Evolutionary conservation across 2,113 vertebrate species (phyloP), one percentile per base, ranked within the genome.

Genomic region (Nothocercus nigrocapillus): DNA sequence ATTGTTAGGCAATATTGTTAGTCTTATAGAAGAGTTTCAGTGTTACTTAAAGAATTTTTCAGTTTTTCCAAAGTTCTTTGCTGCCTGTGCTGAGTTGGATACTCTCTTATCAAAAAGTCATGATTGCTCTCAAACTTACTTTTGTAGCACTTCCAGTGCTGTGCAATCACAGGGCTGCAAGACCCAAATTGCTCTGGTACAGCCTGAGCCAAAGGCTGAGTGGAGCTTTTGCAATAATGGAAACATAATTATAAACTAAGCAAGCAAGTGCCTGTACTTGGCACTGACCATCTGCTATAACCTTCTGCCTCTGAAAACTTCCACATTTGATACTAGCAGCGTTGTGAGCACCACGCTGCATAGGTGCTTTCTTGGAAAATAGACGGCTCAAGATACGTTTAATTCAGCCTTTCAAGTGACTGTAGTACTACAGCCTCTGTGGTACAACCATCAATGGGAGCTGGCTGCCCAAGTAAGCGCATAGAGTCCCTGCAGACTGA

Each of bases 401-500:
- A 82, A 28, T 67, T 62, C 45, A 77, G 18, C 21, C 12, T 63
- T 68, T 28, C 28, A 34, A 14, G 25, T 58, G 78, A 44, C 19
- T 8, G 20, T 14, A 74, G 34, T 11, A 51, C 24, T 45, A 34
- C 11, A 58, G 32, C 58, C 1, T 0, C 11, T 54, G 70, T 0
- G 1, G 25, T 78, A 38, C 18, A 67, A 44, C 61, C n/a, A 49
- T 78, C 53, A 40, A 0, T 0, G 16, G 24, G 22, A 53, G 4
- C 4, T 76, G 38, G 12, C 47, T 7, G 11, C 14, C 42, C 68
- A 20, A 63, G 34, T 44, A 59, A 5, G 47, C 20, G 14, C 27
- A 38, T 5, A 47, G n/a, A 70, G 30, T 16, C 30, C 12, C 24
- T 42, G 74, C 22, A 24, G 5, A 7, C 34, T 75, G 47, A 9